Evolutionary conservation across 2,888 invertebrate genomes (phyloP), one percentile per base, ranked within the genome.

Genomic region (Corythucha ciliata): DNA sequence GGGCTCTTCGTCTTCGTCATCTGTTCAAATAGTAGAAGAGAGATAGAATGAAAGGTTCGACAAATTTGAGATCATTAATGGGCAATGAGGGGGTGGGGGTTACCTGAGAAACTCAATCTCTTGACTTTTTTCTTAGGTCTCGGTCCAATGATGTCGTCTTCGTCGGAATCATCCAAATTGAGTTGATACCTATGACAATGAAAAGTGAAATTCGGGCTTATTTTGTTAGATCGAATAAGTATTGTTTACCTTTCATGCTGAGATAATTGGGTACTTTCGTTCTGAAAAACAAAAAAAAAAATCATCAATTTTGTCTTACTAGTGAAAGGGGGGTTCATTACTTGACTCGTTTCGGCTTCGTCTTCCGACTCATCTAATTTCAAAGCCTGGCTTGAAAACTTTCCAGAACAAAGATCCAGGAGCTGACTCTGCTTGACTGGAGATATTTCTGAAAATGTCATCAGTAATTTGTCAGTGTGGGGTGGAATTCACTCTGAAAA

Each of bases 361-460:
- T 39, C 25, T 25, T 48, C 48, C 41, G 39, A 25, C 18, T 42
- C 37, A 7, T 49, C 52, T 53, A 46, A 51, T 49, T 57, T 62
- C 57, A 53, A 61, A 58, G 39, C 63, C 58, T 66, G 73, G 57
- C 63, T 70, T 52, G 63, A 69, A 66, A 74, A 81, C 58, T 63
- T 72, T 3, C 80, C 81, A 0, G 75, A 74, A 59, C 74, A 74
- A 8, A 75, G 59, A 2, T 68, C 70, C 47, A 71, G 48, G 18
- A 68, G 47, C 37, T 68, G 67, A 1, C 64, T 60, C 5, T 64
- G 65, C 2, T 63, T 57, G 6, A 62, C 53, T 14, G 22, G 3
- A 42, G 29, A 42, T 26, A 7, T 2, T 34, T 58, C n/a, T n/a
- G n/a, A n/a, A n/a, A n/a, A n/a, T n/a, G n/a, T n/a, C n/a, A n/a